A percentile compares a stretch with the other conserved stretches of the same genome.
These are phyloP conservation scores for Epinotia brunnichana DNA, from an alignment of 2,888 invertebrate species.

Conservation along the genomic window DNA sequence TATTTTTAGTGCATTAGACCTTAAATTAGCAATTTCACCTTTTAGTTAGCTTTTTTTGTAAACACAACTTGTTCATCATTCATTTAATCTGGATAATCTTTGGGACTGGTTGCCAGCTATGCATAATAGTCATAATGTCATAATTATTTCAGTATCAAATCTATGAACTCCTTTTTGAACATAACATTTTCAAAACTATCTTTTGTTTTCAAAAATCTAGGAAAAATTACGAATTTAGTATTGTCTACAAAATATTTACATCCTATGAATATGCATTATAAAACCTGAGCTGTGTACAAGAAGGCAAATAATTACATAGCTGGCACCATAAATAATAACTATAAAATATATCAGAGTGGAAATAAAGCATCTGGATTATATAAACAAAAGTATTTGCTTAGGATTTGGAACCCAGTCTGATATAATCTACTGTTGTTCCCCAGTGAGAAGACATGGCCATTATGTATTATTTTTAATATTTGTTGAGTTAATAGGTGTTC, in stretches of 20 bases:
- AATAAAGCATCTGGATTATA: not conserved
- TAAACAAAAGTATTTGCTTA: not conserved
- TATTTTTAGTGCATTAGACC: constrained; percentile 44
- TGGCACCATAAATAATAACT: not conserved
- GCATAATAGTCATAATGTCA: too few relatives aligned
- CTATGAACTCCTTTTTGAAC: too few relatives aligned
- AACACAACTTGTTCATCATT: constrained; percentile 7
- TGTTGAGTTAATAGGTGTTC: not conserved
- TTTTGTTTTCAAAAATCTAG: too few relatives aligned
- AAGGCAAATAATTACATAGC: constrained; percentile 6
- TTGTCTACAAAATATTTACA: not conserved
- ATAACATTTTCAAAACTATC: too few relatives aligned
- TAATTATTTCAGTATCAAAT: not conserved
- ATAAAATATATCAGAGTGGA: constrained; percentile 9
- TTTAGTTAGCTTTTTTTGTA: constrained; percentile 41
- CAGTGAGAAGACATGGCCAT: constrained; percentile 20
- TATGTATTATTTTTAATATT: not conserved
- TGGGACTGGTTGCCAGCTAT: constrained; percentile 7
- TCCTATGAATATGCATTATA: not conserved
- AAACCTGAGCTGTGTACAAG: not conserved
- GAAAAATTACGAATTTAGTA: too few relatives aligned
- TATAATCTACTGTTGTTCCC: not conserved
- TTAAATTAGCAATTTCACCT: constrained; percentile 39
- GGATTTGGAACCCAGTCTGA: not conserved
- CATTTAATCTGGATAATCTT: not conserved